phyloP scores from a whole-genome alignment of 2,113 vertebrate genomes.

The Erythrocercus mccallii region DNA sequence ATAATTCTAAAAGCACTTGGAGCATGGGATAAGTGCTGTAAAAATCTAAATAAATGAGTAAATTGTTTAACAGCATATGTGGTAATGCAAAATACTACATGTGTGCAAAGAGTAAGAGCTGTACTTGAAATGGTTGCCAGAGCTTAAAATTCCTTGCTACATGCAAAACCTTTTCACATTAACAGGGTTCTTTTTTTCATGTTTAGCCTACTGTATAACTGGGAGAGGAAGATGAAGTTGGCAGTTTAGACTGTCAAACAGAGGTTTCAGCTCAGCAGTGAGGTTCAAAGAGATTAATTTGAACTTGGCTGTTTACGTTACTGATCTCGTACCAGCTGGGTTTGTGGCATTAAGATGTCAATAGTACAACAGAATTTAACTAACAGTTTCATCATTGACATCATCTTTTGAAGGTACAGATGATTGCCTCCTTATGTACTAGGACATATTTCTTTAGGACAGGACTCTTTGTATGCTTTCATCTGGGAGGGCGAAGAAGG shows the following conservation, averaged over 20 bases:
- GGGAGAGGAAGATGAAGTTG: slow-evolving; percentile 33
- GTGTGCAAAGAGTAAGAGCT: slow-evolving; percentile 36
- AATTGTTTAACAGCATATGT: slow-evolving; percentile 60
- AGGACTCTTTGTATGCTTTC: slow-evolving; percentile 15
- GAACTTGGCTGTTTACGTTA: slow-evolving; percentile 13
- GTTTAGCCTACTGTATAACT: slow-evolving; percentile 32
- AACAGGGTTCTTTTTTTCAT: neutral
- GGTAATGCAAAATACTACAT: slow-evolving; percentile 51
- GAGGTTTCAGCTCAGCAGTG: slow-evolving; percentile 29
- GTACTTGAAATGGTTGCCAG: neutral
- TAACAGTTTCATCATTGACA: slow-evolving; percentile 66
- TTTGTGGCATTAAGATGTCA: slow-evolving; percentile 61
- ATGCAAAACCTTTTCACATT: neutral
- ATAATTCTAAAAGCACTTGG: slow-evolving; percentile 63
- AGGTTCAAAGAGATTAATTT: slow-evolving; percentile 41
- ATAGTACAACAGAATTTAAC: slow-evolving; percentile 69
- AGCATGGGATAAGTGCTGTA: slow-evolving; percentile 57
- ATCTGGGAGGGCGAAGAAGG: neutral
- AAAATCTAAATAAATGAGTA: slow-evolving; percentile 63
- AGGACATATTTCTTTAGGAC: slow-evolving; percentile 64
- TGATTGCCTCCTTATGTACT: slow-evolving; percentile 61
- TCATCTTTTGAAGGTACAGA: slow-evolving; percentile 65
- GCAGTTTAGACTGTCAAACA: slow-evolving; percentile 38
- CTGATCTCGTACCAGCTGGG: slow-evolving; percentile 41
- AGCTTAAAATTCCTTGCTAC: slow-evolving; percentile 34